Conservation (phyloP, 2,797 vertebrate species). For the Cyprinella venusta region DNA sequence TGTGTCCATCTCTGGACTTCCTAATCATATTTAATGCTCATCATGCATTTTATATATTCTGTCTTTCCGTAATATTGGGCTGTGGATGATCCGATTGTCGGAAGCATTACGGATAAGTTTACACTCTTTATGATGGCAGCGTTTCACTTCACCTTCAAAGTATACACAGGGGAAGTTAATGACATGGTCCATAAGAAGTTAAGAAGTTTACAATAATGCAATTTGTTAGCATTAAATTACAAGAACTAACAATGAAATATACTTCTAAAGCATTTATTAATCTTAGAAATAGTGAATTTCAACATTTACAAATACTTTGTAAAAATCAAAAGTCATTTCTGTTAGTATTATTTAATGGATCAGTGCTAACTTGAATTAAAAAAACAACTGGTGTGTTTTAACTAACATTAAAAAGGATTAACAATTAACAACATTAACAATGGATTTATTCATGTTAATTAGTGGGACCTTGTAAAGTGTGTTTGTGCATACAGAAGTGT, state of each 20-base stretch:
- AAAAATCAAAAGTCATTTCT: not conserved
- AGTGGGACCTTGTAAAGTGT: not conserved
- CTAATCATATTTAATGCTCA: conserved; percentile 23
- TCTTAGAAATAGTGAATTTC: not conserved
- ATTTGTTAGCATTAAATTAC: not conserved
- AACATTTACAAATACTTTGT: not conserved
- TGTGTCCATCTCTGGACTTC: not conserved
- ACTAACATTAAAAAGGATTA: too few relatives aligned
- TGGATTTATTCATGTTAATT: not conserved
- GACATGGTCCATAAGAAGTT: not conserved
- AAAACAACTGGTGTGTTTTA: not conserved
- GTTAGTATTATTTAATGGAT: not conserved
- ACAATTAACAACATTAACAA: too few relatives aligned
- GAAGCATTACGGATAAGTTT: conserved; percentile 20
- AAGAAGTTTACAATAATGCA: not conserved
- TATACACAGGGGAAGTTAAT: not conserved
- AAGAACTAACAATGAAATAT: not conserved
- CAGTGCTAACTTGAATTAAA: not conserved
- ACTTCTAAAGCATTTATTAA: not conserved
- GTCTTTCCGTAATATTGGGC: not conserved
- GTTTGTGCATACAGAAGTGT: not conserved
- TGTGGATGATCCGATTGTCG: not conserved
- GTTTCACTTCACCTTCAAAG: conserved; percentile 16
- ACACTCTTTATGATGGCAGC: not conserved
- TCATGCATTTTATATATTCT: conserved; percentile 13